Evolutionary conservation across 2,797 vertebrate species (phyloP).

Genomic region (Kryptolebias ocellatus): DNA sequence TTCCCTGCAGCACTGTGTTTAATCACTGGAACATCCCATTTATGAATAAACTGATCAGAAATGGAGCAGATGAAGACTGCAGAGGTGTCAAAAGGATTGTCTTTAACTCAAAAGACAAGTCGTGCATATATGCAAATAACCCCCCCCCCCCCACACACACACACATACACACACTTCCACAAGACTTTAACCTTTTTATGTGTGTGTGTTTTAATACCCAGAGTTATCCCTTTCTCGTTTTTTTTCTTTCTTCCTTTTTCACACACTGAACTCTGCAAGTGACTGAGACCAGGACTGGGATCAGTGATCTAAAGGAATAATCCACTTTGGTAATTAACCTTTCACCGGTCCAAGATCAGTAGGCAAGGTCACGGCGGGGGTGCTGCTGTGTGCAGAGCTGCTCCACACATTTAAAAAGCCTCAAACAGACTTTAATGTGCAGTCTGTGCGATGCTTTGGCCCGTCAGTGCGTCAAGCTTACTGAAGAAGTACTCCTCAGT

Average conservation of each 20-base stretch:
- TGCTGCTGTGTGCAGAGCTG: constrained; percentile 61
- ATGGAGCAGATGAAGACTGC: constrained; percentile 12
- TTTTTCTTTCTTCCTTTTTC: not conserved
- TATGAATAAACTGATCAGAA: not conserved
- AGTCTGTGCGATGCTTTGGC: constrained; percentile 40
- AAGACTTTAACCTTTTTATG: constrained; percentile 2
- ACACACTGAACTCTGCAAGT: constrained; percentile 59
- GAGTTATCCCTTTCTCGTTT: constrained; percentile 17
- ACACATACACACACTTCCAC: constrained; percentile 23
- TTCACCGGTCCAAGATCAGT: constrained; percentile 81
- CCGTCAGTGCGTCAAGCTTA: constrained; percentile 5
- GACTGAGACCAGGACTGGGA: constrained; percentile 69
- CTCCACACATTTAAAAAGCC: constrained; percentile 65
- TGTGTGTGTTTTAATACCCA: constrained; percentile 15
- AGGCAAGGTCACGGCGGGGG: constrained; percentile 82
- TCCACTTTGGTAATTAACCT: constrained; percentile 85
- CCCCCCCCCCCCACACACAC: too few species aligned
- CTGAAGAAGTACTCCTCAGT: not conserved
- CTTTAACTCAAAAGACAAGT: constrained; percentile 27
- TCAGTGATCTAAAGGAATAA: constrained; percentile 79
- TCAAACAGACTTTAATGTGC: constrained; percentile 53
- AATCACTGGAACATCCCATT: not conserved
- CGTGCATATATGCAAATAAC: constrained; percentile 11
- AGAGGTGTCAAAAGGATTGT: constrained; percentile 5
- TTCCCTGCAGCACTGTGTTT: not conserved